Evolutionary conservation across 2,888 invertebrate genomes (phyloP), one percentile per base, ranked within the genome.

Genomic region (Diarsia brunnea): DNA sequence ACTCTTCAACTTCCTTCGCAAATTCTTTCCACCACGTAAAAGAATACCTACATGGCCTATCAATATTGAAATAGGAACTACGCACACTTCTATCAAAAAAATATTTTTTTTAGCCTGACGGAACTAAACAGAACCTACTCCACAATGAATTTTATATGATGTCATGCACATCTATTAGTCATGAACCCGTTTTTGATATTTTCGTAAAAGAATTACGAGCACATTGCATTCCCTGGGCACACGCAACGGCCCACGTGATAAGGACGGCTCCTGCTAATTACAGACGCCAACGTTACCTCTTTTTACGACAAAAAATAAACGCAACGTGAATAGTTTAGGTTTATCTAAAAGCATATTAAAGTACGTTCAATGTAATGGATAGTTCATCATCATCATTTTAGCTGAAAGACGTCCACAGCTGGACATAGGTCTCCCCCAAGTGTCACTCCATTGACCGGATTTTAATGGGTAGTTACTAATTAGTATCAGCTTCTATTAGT

Each of bases 211-310:
- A 81, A 84, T 87, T 70, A 84, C 53, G 72, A 60, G 21, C 84
- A 70, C 87, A 73, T 75, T 87, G 71, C 72, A 53, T 51, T 51
- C 69, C 68, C 38, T 58, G 68, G 49, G 47, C 64, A 84, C 82
- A 83, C 84, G 82, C 82, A 86, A 86, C 73, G 1, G 61, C 5
- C 27, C 14, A 27, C 38, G 10, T 82, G 86, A 83, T 86, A 83
- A 83, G 63, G 27, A 63, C 66, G 12, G 31, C 21, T 71, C 78
- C 43, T 24, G 58, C 84, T 83, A 82, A 83, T 86, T 83, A 82
- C 79, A 53, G 14, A 38, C 31, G 43, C 79, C 68, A 78, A 78
- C 55, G 70, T 70, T 76, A 84, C 53, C 14, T 53, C 49, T 70
- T 82, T 84, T 68, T 51, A 69, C 45, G 24, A 70, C 61, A 69